Conservation (phyloP, 2,113 vertebrate species). For the Psilopsiagon aymara region DNA sequence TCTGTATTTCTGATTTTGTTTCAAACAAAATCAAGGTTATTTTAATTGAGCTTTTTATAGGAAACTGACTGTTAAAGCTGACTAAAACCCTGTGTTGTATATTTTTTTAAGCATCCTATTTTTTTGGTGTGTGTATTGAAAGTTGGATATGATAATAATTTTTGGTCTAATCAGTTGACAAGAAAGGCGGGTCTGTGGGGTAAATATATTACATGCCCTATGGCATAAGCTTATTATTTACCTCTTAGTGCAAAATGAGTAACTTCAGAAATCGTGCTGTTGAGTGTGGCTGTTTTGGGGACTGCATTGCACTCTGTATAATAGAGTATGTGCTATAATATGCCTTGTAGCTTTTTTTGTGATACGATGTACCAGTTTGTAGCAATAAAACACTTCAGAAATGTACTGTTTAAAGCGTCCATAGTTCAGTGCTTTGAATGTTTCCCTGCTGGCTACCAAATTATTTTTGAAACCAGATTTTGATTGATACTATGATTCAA, state of each 20-base stretch:
- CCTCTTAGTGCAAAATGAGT: conserved; percentile 57
- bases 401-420: conserved; percentile 20
- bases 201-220: conserved; percentile 61
- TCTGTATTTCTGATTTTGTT: conserved; percentile 74
- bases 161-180: conserved; percentile 67
- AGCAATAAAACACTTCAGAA: conserved; percentile 77
- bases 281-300: conserved; percentile 69
- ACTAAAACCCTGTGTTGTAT: conserved; percentile 75
- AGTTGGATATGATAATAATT: conserved; percentile 62
- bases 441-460: not conserved
- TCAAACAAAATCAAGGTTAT: conserved; percentile 70
- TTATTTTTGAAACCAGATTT: not conserved
- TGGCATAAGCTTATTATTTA: conserved; percentile 47
- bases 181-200: conserved; percentile 50
- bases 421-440: not conserved
- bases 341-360: conserved; percentile 75
- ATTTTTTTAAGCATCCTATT: conserved; percentile 79
- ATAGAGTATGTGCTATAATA: conserved; percentile 71
- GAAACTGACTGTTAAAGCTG: conserved; percentile 71
- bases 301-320: conserved; percentile 73
- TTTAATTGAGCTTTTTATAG: conserved; percentile 82
- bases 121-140: conserved; percentile 71
- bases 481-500: not conserved
- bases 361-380: conserved; percentile 76
- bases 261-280: conserved; percentile 66